Base-by-base conservation (phyloP, 1,140 invertebrate species). In the Sitobion miscanthi region DNA sequence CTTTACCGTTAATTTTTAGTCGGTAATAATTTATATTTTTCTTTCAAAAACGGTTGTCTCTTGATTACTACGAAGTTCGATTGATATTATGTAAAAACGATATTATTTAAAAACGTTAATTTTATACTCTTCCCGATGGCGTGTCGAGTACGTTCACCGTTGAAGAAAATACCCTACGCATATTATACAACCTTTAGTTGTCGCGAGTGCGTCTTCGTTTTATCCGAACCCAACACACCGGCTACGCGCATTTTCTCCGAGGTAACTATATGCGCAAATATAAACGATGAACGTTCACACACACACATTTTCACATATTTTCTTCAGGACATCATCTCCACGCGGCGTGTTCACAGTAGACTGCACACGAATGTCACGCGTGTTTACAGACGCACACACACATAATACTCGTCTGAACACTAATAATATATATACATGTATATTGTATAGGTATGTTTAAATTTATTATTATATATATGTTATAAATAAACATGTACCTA, bases 281-380 rank as follows among this genome's bases (percentile, higher is more conserved):
- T 14, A 69, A 69, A 69, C 62, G 30, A 69, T 30, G 57, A 30
- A 30, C 9, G 9, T 14, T 3, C 8, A 14, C 9, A 14, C 86
- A 35, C 23, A 87, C n/a, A n/a, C 30, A 11, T 17, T 30, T 42
- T 17, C 45, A 49, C 42, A 49, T 47, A 87, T 52, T 87, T 87
- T 49, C 17, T 49, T 30, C 47, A 14, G 62, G 5, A n/a, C 23
- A n/a, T 77, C 62, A n/a, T 77, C 30, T 77, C 11, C 30, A 1
- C 2, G 45, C 1, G 30, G 47, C 47, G 30, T n/a, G 30, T 87
- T 87, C 47, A 49, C 86, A 30, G 86, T 87, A 25, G 1, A 49
- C 86, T 49, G 86, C 30, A 49, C 30, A 87, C 86, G 30, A 87
- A n/a, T 87, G 42, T 87, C 47, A n/a, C 86, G 86, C 62, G 17